These are phyloP conservation scores for Acanthococcus lagerstroemiae DNA, from an alignment of 2,888 invertebrate genomes.

Conservation along the genomic window DNA sequence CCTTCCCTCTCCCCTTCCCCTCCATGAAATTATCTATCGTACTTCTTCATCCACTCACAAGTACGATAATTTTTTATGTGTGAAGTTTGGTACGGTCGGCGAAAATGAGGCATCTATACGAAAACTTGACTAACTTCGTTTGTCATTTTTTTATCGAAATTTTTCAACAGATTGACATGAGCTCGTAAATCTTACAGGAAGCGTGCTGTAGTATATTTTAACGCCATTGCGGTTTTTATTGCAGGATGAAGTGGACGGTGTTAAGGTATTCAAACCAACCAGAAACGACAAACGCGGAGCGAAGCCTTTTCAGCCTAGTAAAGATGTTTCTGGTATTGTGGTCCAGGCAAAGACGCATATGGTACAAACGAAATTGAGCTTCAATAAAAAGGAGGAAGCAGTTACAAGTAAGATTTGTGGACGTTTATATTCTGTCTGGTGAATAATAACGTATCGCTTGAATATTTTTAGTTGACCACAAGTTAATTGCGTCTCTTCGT, in stretches of 20 bases:
- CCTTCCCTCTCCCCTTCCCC: too few relatives aligned
- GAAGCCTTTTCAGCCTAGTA: background rate
- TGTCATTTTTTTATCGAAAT: background rate
- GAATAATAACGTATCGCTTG: background rate
- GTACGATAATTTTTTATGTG: too few relatives aligned
- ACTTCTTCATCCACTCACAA: too few relatives aligned
- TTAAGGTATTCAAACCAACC: slow-evolving; percentile 21
- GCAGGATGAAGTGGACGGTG: slow-evolving; percentile 25
- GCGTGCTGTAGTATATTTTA: too few relatives aligned
- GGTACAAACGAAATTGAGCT: slow-evolving; percentile 19
- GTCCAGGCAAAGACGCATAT: background rate
- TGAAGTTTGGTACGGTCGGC: too few relatives aligned
- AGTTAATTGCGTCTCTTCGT: too few relatives aligned
- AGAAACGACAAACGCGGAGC: background rate
- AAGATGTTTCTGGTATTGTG: background rate
- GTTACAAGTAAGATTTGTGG: background rate
- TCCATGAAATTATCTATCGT: too few relatives aligned
- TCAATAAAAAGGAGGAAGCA: slow-evolving; percentile 2
- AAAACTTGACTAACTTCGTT: too few relatives aligned
- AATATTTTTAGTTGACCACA: too few relatives aligned
- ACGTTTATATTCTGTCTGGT: background rate
- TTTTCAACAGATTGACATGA: background rate
- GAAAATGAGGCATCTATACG: too few relatives aligned
- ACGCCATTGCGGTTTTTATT: too few relatives aligned
- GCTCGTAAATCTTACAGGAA: too few relatives aligned